Percentiles rank a stretch among this genome's conserved stretches.
These are phyloP conservation scores for Nyctalus aviator DNA, from an alignment of 2,797 vertebrate genomes.

Conservation along the genomic window DNA sequence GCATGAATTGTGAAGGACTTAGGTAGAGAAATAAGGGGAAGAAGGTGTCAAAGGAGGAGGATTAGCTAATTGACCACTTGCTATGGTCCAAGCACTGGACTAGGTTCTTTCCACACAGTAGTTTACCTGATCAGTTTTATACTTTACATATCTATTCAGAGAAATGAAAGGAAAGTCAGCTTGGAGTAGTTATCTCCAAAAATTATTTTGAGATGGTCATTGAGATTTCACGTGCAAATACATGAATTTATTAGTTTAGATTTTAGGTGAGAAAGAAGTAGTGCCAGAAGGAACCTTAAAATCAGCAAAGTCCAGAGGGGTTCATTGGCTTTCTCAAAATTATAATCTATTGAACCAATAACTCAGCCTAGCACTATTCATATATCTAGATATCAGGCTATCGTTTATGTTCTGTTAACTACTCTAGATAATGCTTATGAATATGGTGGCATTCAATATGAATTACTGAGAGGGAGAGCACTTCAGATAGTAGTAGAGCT, in stretches of 20 bases:
- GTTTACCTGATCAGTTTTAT: constrained; percentile 9
- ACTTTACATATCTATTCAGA: constrained; percentile 26
- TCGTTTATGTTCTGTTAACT: constrained; percentile 44
- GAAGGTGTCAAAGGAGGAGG: background rate
- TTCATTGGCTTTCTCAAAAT: constrained; percentile 16
- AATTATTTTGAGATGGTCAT: constrained; percentile 11
- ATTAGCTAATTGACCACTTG: background rate
- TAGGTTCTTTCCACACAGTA: background rate
- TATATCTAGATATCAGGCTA: background rate
- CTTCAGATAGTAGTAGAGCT: background rate
- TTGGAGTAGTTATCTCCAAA: constrained; percentile 29
- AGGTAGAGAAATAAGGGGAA: background rate
- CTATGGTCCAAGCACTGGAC: background rate
- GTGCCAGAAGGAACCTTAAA: background rate
- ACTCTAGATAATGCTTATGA: background rate
- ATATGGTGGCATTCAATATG: constrained; percentile 50
- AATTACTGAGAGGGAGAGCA: constrained; percentile 49
- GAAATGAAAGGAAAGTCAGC: constrained; percentile 14
- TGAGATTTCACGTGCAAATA: constrained; percentile 27
- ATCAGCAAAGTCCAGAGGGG: background rate
- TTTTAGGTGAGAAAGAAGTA: background rate
- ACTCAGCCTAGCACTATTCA: background rate
- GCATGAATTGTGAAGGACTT: background rate
- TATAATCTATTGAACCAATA: background rate
- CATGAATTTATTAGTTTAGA: background rate